Evolutionary conservation across 2,888 invertebrate genomes (phyloP), one percentile per base, ranked within the genome.

Genomic region (Synergus laeviventris): DNA sequence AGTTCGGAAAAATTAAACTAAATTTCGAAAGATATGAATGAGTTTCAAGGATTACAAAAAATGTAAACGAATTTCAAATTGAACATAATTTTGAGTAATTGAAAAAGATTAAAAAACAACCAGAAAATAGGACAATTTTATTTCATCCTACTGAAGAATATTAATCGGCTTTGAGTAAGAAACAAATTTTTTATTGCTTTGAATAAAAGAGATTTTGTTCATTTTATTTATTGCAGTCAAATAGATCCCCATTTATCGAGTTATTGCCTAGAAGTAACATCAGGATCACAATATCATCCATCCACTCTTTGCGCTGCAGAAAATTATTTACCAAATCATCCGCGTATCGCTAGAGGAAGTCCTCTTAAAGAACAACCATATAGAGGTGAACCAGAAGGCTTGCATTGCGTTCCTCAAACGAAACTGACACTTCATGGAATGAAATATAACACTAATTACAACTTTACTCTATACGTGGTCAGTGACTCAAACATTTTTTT

Each of bases 391-490:
- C 82, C 82, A 73, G 91, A 90, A 82, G 91, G 91, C 75, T 87
- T 91, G 36, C 89, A 91, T 80, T 91, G 91, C 83, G 86, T 89
- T 45, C 86, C 86, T 39, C 88, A 88, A 78, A 89, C 89, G 42
- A 89, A 89, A 77, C 83, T 91, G 78, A 91, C 90, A 60, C 86
- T 91, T 62, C 87, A 90, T 81, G 88, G 89, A 76, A 86, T 91
- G 85, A 88, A 88, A 82, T 90, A 90, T 83, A 89, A 91, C 79
- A 88, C 86, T 31, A 90, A 88, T n/a, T 91, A 91, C 85, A 88
- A 90, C 84, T 90, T 91, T 76, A 90, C 91, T 5, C 86, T 91
- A 77, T 91, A 90, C 77, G 88, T 90, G 86, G 91, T 91, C 75
- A 82, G 86, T 86, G 42, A 31, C 16, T 70, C 70, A 49, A 70